Evolutionary conservation across 2,113 vertebrate species (phyloP).

Genomic region (Silurus meridionalis): DNA sequence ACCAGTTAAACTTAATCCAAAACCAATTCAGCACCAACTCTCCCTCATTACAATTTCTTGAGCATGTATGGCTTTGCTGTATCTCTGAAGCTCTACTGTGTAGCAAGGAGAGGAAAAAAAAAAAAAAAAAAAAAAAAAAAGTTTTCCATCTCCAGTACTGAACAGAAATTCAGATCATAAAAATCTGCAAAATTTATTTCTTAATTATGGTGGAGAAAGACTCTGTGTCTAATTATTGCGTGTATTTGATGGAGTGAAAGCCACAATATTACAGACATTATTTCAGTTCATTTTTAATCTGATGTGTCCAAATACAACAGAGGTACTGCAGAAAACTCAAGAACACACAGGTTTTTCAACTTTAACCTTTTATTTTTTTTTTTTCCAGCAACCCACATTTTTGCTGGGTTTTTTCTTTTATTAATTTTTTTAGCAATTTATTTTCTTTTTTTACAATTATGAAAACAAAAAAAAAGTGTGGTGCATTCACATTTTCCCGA

Average conservation of each 20-base stretch:
- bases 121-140: neutral
- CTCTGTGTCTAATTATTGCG: neutral
- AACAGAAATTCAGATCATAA: neutral
- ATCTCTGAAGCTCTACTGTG: neutral
- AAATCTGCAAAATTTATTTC: neutral
- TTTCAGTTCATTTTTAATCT: neutral
- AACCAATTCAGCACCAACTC: neutral
- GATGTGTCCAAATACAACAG: neutral
- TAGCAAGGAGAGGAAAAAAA: neutral
- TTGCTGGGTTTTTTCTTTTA: constrained; percentile 46
- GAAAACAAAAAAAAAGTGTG: constrained; percentile 88
- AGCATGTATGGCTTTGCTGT: neutral
- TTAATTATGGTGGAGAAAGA: neutral
- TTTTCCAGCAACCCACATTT: constrained; percentile 69
- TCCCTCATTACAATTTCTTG: neutral
- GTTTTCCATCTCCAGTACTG: neutral
- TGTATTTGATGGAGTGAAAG: neutral
- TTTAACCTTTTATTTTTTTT: constrained; percentile 59
- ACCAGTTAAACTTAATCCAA: neutral
- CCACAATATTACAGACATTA: neutral
- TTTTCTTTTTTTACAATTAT: constrained; percentile 88
- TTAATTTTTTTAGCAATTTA: constrained; percentile 81
- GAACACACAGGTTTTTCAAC: constrained; percentile 50
- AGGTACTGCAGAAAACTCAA: constrained; percentile 23
- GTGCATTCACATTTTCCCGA: constrained; percentile 97